Evolutionary conservation across 2,113 vertebrate species (phyloP).

Genomic region (Pseudorectes ferrugineus): DNA sequence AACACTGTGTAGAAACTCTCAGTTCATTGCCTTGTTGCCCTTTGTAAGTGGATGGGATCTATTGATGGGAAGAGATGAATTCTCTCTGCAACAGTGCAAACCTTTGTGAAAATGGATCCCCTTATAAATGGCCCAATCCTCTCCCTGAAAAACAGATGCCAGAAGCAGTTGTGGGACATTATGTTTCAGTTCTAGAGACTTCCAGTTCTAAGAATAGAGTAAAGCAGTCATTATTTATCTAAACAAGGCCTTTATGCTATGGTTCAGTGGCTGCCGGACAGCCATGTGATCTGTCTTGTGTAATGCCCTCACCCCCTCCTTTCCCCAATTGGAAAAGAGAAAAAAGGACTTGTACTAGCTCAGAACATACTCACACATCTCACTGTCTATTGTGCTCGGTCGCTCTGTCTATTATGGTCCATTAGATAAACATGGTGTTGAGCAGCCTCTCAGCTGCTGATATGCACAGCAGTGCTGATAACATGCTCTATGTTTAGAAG

Average conservation of each 20-base stretch:
- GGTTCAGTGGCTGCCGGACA: conserved; percentile 50
- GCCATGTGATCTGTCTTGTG: conserved; percentile 62
- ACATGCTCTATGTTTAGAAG: conserved; percentile 61
- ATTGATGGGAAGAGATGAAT: conserved; percentile 31
- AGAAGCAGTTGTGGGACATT: conserved; percentile 34
- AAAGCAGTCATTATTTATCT: conserved; percentile 63
- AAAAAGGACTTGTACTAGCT: conserved; percentile 36
- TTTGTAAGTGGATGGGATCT: conserved; percentile 21
- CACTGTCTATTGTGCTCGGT: conserved; percentile 51
- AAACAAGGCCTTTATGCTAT: conserved; percentile 60
- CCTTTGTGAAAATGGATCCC: conserved; percentile 53
- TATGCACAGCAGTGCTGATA: conserved; percentile 28
- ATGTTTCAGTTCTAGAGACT: conserved; percentile 48
- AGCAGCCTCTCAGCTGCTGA: conserved; percentile 37
- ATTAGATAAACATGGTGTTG: conserved; percentile 65
- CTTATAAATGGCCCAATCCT: conserved; percentile 22
- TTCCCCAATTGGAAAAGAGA: conserved; percentile 6
- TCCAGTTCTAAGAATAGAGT: conserved; percentile 58
- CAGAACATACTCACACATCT: conserved; percentile 55
- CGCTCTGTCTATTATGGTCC: conserved; percentile 41
- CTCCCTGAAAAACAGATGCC: conserved; percentile 35
- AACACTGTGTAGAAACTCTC: not conserved
- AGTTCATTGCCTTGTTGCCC: not conserved
- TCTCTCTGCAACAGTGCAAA: conserved; percentile 7
- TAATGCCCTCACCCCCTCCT: conserved; percentile 48